Base-by-base conservation (phyloP, 2,113 vertebrate genomes). In the Zapornia atra region DNA sequence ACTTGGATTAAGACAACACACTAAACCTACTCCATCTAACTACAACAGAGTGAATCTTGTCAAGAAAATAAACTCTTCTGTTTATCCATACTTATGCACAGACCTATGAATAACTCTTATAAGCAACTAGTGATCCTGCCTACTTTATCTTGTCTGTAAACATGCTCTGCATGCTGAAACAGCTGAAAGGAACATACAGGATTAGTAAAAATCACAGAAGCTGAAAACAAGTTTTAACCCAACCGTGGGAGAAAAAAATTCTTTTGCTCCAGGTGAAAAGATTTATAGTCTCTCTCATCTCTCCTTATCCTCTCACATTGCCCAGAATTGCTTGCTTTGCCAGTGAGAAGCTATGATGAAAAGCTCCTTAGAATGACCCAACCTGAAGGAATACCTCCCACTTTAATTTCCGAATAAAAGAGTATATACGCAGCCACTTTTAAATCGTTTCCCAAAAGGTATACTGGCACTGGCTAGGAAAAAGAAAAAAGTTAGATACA, bases 1-100 rank as follows among this genome's bases (percentile, higher is more conserved):
- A 80, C n/a, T 0, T 83, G 64, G 50, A 93, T 96, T 95, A 95
- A 86, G 78, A 87, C 73, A 91, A 59, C 64, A 61, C 51, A 66
- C 51, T 65, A 40, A 96, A 89, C 50, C 48, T 61, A 28, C 46
- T 91, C 68, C 90, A 66, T 61, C 51, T 73, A 80, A 66, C 86
- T 86, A 29, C 60, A 88, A 73, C 40, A 70, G 59, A 91, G 40
- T 59, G 82, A 85, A 72, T 77, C 82, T 90, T 88, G 73, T 85
- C 66, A 90, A 77, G 82, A 77, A 96, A 93, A 96, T 95, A 92
- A 94, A 92, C 87, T 94, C 78, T 90, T 96, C 34, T 87, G 66
- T 96, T 90, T 95, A 92, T 92, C 73, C 66, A 95, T 66, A 82
- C 75, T 91, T 94, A 91, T 33, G 60, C 59, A 83, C 25, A 73